Percentiles rank a stretch among this genome's conserved stretches.
phyloP scores from a whole-genome alignment of 2,113 vertebrate genomes.

The cat (Felis catus) region DNA sequence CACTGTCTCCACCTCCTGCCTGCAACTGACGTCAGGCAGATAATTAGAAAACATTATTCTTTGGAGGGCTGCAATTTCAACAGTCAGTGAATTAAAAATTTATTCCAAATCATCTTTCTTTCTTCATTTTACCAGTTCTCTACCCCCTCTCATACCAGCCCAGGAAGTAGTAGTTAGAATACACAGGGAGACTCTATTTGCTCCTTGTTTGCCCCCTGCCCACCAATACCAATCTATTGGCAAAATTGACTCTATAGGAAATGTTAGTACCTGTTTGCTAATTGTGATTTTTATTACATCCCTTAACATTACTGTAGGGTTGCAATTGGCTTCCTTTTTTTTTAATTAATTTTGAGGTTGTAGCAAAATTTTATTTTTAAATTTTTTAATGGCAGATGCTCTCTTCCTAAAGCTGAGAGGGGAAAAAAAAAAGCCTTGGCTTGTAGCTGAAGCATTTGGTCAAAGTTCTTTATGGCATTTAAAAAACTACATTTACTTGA shows the following conservation, averaged over 20 bases:
- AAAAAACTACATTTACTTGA: constrained; percentile 61
- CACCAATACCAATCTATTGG: not conserved
- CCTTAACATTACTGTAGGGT: not conserved
- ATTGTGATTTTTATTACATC: not conserved
- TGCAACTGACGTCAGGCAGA: not conserved
- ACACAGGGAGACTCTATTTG: not conserved
- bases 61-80: not conserved
- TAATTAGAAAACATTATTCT: not conserved
- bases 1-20: not conserved
- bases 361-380: not conserved
- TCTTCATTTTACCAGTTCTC: not conserved
- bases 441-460: constrained; percentile 51
- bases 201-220: not conserved
- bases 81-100: not conserved
- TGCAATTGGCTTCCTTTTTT: not conserved
- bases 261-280: not conserved
- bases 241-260: not conserved
- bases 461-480: constrained; percentile 57
- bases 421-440: not conserved
- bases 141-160: not conserved
- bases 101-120: not conserved
- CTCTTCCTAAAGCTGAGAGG: not conserved
- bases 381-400: not conserved
- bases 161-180: too few species aligned
- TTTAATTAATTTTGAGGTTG: not conserved